Evolutionary conservation across 2,113 vertebrate species (phyloP).

Genomic region (Tapirus terrestris): DNA sequence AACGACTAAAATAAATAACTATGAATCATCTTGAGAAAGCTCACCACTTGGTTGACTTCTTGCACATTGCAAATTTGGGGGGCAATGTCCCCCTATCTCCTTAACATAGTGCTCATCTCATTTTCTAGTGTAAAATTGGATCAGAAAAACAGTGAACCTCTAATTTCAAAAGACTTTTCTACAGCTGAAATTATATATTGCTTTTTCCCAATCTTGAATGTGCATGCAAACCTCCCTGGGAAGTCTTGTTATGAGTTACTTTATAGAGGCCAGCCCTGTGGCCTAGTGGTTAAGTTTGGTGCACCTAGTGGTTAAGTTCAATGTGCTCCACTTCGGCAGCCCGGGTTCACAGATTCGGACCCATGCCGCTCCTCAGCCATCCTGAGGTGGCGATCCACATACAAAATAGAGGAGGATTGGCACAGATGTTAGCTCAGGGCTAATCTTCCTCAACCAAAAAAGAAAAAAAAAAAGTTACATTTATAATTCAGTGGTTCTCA

Average conservation of each 20-base stretch:
- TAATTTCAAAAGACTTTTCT: constrained; percentile 22
- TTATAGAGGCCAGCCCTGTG: not conserved
- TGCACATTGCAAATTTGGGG: not conserved
- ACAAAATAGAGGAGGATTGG: too few relatives aligned
- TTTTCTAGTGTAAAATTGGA: constrained; percentile 1
- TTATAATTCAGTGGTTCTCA: not conserved
- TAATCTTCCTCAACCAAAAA: too few relatives aligned
- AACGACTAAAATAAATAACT: constrained; percentile 33
- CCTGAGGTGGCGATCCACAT: too few relatives aligned
- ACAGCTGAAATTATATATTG: not conserved
- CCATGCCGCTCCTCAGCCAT: too few relatives aligned
- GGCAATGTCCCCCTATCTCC: not conserved
- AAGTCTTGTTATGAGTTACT: not conserved
- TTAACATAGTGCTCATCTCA: not conserved
- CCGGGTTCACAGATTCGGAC: too few relatives aligned
- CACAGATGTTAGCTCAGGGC: too few relatives aligned
- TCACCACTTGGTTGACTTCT: not conserved
- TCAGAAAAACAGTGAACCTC: not conserved
- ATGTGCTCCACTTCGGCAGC: too few relatives aligned
- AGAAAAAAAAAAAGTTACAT: too few relatives aligned
- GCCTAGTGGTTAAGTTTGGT: too few relatives aligned
- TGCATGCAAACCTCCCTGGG: not conserved
- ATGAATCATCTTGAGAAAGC: constrained; percentile 44
- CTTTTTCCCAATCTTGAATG: not conserved
- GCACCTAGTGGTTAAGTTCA: too few relatives aligned